These are phyloP conservation scores for Papilio polytes DNA, from an alignment of 1,140 invertebrate genomes.

Conservation along the genomic window DNA sequence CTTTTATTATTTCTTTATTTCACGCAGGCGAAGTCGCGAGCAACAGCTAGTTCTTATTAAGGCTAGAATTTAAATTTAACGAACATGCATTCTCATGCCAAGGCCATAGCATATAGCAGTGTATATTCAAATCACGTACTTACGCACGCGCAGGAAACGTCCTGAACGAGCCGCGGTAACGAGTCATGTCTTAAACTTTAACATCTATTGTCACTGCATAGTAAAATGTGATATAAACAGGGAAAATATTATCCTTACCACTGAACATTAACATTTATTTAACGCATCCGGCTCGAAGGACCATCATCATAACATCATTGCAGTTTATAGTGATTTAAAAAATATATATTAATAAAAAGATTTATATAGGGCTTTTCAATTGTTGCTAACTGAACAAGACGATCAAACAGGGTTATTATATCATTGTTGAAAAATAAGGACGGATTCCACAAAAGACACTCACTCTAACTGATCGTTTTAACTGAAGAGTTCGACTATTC, in stretches of 20 bases:
- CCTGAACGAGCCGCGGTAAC: background rate
- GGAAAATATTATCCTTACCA: background rate
- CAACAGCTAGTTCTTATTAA: background rate
- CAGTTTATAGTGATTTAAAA: background rate
- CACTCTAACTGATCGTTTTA: too few relatives aligned
- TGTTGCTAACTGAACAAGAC: background rate
- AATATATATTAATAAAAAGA: too few relatives aligned
- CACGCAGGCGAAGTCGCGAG: too few relatives aligned
- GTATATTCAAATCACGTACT: background rate
- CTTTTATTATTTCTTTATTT: too few relatives aligned
- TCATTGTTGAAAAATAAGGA: background rate
- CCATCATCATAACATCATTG: background rate
- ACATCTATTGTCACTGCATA: background rate
- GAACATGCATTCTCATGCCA: background rate
- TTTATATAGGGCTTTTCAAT: background rate
- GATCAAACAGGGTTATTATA: background rate
- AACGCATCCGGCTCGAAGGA: background rate
- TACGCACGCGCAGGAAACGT: constrained; percentile 8
- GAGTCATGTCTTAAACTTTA: constrained; percentile 1
- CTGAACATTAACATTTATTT: background rate
- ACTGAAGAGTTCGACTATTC: background rate
- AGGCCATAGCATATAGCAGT: background rate
- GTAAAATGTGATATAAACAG: background rate
- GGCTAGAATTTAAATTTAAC: background rate
- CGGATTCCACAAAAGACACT: background rate